Evolutionary conservation across 35 echinoderm and acorn worm genomes (phyloP), one percentile per base, ranked within the genome.

Genomic region (Anneissia japonica): DNA sequence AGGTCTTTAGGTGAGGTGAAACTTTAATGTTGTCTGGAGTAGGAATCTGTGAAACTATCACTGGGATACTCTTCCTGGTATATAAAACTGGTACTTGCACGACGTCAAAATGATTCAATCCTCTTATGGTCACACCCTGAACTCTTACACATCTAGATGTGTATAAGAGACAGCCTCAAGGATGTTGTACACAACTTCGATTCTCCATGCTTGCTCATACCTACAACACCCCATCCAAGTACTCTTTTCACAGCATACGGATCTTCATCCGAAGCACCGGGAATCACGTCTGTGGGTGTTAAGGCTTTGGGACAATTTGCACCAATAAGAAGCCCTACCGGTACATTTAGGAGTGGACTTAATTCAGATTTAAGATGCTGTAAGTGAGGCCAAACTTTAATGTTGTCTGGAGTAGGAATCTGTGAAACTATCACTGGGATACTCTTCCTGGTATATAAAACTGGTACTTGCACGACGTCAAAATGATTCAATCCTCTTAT

Each of bases 71-170:
- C 23, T 87, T 78, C 37, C 90, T 92, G 4, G 90, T 77, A 39
- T 84, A 93, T 38, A 45, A 55, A 3, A 38, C 32, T 30, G 86
- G 91, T 26, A 84, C 81, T 37, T 72, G 26, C 16, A 93, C 85
- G 5, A 39, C 7, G 28, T 84, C 64, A 82, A 78, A 35, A 39
- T 83, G 40, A 46, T 88, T 89, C 9, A 93, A 46, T 29, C 86
- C 91, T 33, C 37, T 33, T 32, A 93, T 75, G 34, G 51, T 74
- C 16, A 93, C 14, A 55, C 91, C 91, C 33, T 43, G 36, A 11
- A 93, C 38, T 77, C 85, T 93, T 81, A 79, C 86, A 28, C 79
- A 89, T 26, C 14, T 84, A 14, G 89, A 80, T 31, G 35, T 88
- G n/a, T n/a, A n/a, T n/a, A n/a, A n/a, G n/a, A n/a, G n/a, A n/a